Conservation (phyloP, 1,140 invertebrate genomes). For the Metaphire vulgaris region DNA sequence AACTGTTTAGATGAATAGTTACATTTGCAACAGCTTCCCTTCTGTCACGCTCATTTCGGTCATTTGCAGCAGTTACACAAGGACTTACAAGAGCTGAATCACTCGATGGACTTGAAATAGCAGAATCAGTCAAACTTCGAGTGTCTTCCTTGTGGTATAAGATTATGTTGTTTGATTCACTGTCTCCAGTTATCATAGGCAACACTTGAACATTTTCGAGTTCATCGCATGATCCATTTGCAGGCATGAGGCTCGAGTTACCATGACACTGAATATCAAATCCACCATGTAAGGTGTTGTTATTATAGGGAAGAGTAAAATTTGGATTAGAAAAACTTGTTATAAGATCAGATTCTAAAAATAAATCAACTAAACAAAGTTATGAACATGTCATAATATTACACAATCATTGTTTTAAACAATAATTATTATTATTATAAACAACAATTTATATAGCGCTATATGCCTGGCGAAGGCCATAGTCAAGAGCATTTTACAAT, state of each 20-base stretch:
- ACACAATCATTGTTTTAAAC: neutral
- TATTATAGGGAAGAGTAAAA: constrained; percentile 1
- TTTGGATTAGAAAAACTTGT: constrained; percentile 21
- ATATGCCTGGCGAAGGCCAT: too few relatives aligned
- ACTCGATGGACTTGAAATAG: constrained; percentile 16
- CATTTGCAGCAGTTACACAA: neutral
- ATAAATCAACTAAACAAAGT: too few relatives aligned
- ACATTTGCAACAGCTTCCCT: neutral
- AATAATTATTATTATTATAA: neutral
- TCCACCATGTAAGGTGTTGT: neutral
- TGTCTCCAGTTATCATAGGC: neutral
- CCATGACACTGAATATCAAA: constrained; percentile 3
- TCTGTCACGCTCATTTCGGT: neutral
- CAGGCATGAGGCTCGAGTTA: neutral
- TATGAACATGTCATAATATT: too few relatives aligned
- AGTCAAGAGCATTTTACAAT: too few relatives aligned
- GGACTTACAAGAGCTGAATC: constrained; percentile 1
- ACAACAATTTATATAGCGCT: neutral
- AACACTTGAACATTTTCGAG: constrained; percentile 6
- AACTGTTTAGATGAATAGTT: too few relatives aligned
- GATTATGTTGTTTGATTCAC: neutral
- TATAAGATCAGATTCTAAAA: constrained; percentile 8
- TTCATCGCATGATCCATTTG: neutral
- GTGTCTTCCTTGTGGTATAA: neutral
- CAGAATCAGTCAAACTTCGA: constrained; percentile 5